A percentile compares a stretch with the other conserved stretches of the same genome.
Conservation (phyloP, 2,113 vertebrate species). For the Pygoscelis adeliae region DNA sequence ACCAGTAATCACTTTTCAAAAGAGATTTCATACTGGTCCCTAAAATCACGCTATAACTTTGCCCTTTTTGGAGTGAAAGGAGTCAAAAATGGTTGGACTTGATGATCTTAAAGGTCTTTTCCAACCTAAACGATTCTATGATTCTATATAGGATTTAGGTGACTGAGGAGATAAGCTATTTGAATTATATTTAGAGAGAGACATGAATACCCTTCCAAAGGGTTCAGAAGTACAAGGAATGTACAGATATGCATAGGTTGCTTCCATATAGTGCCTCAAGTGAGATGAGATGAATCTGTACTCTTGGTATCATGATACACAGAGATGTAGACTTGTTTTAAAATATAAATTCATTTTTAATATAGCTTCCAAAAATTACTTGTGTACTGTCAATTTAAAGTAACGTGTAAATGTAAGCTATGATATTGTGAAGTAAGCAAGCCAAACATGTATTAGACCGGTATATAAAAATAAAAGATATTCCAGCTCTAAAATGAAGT, state of each 20-base stretch:
- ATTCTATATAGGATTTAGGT: too few species aligned
- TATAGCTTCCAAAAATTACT: not conserved
- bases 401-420: not conserved
- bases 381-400: not conserved
- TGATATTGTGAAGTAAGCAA: not conserved
- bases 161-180: too few species aligned
- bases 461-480: slow-evolving; percentile 7
- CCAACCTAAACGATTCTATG: too few species aligned
- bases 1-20: not conserved
- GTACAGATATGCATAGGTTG: not conserved
- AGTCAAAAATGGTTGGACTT: not conserved
- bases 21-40: not conserved
- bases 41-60: not conserved
- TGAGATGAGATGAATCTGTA: not conserved
- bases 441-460: not conserved
- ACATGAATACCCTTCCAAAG: not conserved
- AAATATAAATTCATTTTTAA: not conserved
- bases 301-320: not conserved
- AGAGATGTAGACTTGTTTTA: not conserved
- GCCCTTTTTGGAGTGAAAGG: not conserved
- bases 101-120: too few species aligned
- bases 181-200: too few species aligned
- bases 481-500: slow-evolving; percentile 12
- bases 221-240: not conserved
- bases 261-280: not conserved